Conservation (phyloP, 2,888 invertebrate genomes). For the Nephrocerus scutellatus region DNA sequence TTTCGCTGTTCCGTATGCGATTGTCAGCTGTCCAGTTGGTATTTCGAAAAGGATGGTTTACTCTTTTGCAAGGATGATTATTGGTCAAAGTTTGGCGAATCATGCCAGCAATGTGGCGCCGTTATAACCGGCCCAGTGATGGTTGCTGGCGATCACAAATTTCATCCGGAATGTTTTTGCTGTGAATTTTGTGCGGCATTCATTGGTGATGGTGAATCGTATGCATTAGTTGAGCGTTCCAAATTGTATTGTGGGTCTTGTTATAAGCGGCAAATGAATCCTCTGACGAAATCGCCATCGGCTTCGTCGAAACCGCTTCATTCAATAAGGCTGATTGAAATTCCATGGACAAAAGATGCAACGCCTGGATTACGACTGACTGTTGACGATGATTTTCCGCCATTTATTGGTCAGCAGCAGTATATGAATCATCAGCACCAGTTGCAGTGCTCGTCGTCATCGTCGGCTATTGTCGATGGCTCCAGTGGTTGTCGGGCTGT, state of each 20-base stretch:
- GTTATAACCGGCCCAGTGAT: constrained; percentile 75
- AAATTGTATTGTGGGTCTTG: constrained; percentile 79
- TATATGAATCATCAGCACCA: constrained; percentile 15
- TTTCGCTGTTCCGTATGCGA: constrained; percentile 91
- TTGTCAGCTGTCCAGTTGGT: constrained; percentile 78
- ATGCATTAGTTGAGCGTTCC: constrained; percentile 84
- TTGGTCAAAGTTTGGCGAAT: constrained; percentile 79
- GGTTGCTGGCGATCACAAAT: constrained; percentile 91
- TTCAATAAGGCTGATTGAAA: constrained; percentile 76
- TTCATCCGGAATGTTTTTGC: constrained; percentile 93
- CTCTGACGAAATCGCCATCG: constrained; percentile 9
- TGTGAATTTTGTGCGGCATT: constrained; percentile 74
- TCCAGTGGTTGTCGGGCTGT: constrained; percentile 54
- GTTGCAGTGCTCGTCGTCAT: constrained; percentile 30
- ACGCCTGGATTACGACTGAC: constrained; percentile 59
- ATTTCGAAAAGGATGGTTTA: constrained; percentile 85
- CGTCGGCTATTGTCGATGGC: constrained; percentile 33
- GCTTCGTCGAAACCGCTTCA: constrained; percentile 61
- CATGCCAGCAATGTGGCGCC: constrained; percentile 76
- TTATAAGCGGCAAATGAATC: constrained; percentile 52
- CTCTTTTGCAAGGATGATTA: constrained; percentile 86
- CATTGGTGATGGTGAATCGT: constrained; percentile 88
- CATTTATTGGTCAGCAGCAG: constrained; percentile 9
- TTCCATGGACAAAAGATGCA: constrained; percentile 56
- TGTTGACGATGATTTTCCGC: constrained; percentile 29